phyloP scores from a whole-genome alignment of 2,113 vertebrate genomes.

The Neotragus moschatus region DNA sequence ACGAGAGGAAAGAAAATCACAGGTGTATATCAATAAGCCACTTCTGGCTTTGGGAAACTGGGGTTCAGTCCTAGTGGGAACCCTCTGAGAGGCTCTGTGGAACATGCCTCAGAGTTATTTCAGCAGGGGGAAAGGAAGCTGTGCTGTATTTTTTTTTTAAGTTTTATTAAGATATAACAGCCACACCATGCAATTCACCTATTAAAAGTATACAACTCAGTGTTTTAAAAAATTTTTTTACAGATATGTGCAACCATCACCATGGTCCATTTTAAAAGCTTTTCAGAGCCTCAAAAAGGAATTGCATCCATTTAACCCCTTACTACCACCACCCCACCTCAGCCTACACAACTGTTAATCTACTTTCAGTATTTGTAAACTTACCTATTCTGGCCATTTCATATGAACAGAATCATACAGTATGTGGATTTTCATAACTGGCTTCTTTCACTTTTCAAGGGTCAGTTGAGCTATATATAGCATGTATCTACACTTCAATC shows the following conservation, averaged over 20 bases:
- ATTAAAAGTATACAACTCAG: neutral
- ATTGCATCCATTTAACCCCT: neutral
- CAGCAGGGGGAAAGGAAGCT: neutral
- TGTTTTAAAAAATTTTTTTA: neutral
- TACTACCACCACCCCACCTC: neutral
- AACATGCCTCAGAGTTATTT: neutral
- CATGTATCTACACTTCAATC: neutral
- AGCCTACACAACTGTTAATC: no score
- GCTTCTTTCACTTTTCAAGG: neutral
- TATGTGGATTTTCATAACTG: neutral
- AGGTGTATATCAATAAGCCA: fast-evolving
- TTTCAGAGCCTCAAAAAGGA: neutral
- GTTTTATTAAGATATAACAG: neutral
- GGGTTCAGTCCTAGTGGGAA: neutral
- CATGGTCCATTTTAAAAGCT: neutral
- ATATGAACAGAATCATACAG: neutral
- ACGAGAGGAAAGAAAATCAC: neutral
- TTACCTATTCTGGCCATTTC: neutral
- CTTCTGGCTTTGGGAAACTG: neutral
- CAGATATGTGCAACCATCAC: neutral
- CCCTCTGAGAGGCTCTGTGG: neutral
- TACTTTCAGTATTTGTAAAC: neutral
- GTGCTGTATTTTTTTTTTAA: neutral
- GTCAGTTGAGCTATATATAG: neutral
- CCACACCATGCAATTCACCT: neutral